Base-by-base conservation (phyloP, 2,888 invertebrate species). In the Endotricha flammealis region DNA sequence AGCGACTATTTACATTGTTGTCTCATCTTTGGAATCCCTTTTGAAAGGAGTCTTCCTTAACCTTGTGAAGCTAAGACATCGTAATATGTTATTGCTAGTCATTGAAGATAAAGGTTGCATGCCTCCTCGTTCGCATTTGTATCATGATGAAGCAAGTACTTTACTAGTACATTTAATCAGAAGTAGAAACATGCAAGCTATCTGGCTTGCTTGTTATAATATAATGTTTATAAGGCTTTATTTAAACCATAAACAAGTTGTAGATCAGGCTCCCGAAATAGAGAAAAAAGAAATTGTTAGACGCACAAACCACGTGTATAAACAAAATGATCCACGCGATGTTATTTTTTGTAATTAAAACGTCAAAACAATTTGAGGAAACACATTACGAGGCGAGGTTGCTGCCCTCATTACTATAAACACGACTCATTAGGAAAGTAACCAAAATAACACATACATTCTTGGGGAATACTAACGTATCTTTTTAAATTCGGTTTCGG, bases 321-420 rank as follows among this genome's bases (percentile, higher is more conserved):
- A 42, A 41, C 46, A 44, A 39, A 32, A 29, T 45, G 20, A 20
- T 20, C 20, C 20, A 2, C 20, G 2, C 20, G 7, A 47, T 36
- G 41, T 41, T 44, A 42, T 33, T 31, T 36, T 27, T 31, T 41
- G 41, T 33, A 38, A 50, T 46, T 44, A 41, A 42, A 34, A 27
- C 29, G 36, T 45, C 44, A 50, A 45, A 42, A 46, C 44, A 45
- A 29, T 39, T 27, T 36, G 20, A 35, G 20, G 25, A 23, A 32
- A 45, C 40, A 45, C 36, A 47, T 33, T n/a, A 11, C 12, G 6
- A 20, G 10, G 14, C 25, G 52, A 50, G 70, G 77, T 71, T 61
- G 70, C 40, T 66, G 71, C 38, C 68, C 78, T 58, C 50, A 39
- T 46, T 55, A 54, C 44, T 48, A 54, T 64, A 69, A 72, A 70